Base-by-base conservation (phyloP, 1,140 invertebrate genomes). In the Eriosoma lanigerum region DNA sequence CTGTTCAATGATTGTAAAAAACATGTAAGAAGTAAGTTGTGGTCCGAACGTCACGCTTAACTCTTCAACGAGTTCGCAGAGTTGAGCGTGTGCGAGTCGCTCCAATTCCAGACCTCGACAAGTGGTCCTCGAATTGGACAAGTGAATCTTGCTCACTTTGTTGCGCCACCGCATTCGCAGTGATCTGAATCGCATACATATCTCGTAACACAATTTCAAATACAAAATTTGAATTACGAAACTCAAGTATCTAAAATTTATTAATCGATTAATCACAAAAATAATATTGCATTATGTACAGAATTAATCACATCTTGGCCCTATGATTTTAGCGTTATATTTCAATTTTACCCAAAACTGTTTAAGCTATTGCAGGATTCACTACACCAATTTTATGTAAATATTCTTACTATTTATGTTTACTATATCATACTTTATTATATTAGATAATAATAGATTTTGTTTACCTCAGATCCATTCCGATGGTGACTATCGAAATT, bases 51-150 rank as follows among this genome's bases (percentile, higher is more conserved):
- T 56, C 1, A 60, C 38, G n/a, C 56, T 38, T 1, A 60, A 13
- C n/a, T 78, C 75, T 10, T 78, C 56, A 5, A 78, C 56, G 56
- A 78, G 54, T 4, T 78, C 75, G 38, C 75, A 78, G 15, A 78
- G 75, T 21, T 78, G 54, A 1, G 75, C 75, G 38, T 78, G 75
- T 9, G 75, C 75, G 17, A 78, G 9, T 15, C 75, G 75, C 21
- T 78, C 75, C 6, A 32, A 78, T 12, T 78, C 75, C 56, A 78
- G 2, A 3, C 17, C 56, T 19, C 62, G 54, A 0, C 52, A 58
- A 21, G 75, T 60, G n/a, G 24, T 62, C 6, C 75, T 21, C 1
- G 75, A 21, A 17, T n/a, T 29, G 10, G 75, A 58, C 24, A 21
- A 32, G 4, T 46, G 32, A 32, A 78, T 21, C 17, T 60, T 56